Conservation (phyloP, 2,113 vertebrate genomes). For the Oceanodroma tethys region DNA sequence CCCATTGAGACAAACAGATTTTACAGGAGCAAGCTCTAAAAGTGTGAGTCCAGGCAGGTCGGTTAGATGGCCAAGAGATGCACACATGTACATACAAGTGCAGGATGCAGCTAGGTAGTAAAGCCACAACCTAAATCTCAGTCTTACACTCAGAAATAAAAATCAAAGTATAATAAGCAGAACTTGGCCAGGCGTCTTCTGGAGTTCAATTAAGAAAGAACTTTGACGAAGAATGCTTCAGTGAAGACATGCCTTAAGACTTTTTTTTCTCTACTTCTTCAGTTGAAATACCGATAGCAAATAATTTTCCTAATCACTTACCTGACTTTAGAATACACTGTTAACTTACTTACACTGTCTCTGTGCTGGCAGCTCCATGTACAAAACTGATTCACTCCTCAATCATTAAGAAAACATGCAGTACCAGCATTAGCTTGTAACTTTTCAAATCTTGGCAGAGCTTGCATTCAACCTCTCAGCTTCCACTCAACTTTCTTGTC, state of each 20-base stretch:
- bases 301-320: neutral
- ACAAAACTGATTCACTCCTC: neutral
- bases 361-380: neutral
- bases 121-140: neutral
- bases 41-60: neutral
- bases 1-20: neutral
- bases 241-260: neutral
- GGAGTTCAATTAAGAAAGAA: neutral
- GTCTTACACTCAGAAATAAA: neutral
- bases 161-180: neutral
- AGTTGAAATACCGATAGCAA: neutral
- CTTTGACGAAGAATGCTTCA: neutral
- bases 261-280: neutral
- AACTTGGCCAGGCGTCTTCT: neutral
- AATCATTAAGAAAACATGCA: conserved; percentile 28
- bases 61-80: neutral
- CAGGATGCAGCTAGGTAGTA: neutral
- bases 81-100: neutral
- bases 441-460: conserved; percentile 43
- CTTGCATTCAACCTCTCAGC: conserved; percentile 11
- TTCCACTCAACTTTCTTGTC: conserved; percentile 28
- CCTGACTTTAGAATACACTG: neutral
- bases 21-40: neutral
- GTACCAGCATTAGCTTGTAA: conserved; percentile 34
- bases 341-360: neutral